Conservation (phyloP, 2,888 invertebrate genomes). For the Junonia oenone region DNA sequence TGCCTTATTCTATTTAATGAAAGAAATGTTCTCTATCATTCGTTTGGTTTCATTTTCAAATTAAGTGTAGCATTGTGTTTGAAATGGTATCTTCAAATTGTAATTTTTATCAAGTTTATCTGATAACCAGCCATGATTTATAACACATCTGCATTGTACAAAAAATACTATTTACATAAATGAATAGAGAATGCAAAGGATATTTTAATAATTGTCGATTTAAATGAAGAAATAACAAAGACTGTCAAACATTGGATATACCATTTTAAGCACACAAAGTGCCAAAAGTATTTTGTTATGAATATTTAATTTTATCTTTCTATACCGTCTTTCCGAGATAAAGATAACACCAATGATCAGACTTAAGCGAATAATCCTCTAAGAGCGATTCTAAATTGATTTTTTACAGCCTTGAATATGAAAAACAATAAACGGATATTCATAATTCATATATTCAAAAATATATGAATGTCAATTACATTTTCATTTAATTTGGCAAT, state of each 20-base stretch:
- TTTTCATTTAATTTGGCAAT: slow-evolving; percentile 7
- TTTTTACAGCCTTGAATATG: slow-evolving; percentile 50
- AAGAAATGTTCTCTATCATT: slow-evolving; percentile 29
- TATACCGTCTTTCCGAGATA: slow-evolving; percentile 51
- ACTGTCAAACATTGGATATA: slow-evolving; percentile 32
- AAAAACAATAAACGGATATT: slow-evolving; percentile 25
- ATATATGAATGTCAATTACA: slow-evolving; percentile 21
- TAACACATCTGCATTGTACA: not conserved
- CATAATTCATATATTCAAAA: slow-evolving; percentile 16
- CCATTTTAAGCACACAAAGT: slow-evolving; percentile 44
- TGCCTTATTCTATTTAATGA: slow-evolving; percentile 37
- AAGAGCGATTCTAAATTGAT: slow-evolving; percentile 58
- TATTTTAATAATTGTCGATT: slow-evolving; percentile 23
- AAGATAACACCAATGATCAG: slow-evolving; percentile 67
- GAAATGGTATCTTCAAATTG: slow-evolving; percentile 37
- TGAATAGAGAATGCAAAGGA: slow-evolving; percentile 3
- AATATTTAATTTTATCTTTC: slow-evolving; percentile 36
- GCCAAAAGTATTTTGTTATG: slow-evolving; percentile 44
- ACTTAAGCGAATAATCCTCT: slow-evolving; percentile 56
- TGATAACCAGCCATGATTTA: not conserved
- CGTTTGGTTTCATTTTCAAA: slow-evolving; percentile 27
- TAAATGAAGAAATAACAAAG: slow-evolving; percentile 14
- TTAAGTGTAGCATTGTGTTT: slow-evolving; percentile 41
- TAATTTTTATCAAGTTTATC: slow-evolving; percentile 8
- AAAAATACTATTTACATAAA: slow-evolving; percentile 12